These are phyloP conservation scores for Incurvaria masculella DNA, from an alignment of 2,888 invertebrate genomes.

Conservation along the genomic window DNA sequence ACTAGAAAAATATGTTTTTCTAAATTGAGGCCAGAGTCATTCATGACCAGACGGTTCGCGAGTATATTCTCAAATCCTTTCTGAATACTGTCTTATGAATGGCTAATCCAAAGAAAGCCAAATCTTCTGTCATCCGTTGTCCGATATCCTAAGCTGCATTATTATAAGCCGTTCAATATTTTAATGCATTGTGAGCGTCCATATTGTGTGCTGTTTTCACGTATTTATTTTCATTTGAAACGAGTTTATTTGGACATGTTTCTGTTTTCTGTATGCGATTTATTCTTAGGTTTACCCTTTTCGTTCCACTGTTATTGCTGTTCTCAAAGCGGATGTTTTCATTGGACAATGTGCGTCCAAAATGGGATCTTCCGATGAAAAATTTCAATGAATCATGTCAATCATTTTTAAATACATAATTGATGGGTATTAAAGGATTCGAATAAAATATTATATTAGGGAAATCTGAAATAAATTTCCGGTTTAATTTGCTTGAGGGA, in stretches of 20 bases:
- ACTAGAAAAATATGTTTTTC: too few species aligned
- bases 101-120: not conserved
- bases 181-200: not conserved
- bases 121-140: not conserved
- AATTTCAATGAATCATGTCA: not conserved
- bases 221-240: not conserved
- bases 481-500: too few species aligned
- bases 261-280: constrained; percentile 22
- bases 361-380: constrained; percentile 10
- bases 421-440: not conserved
- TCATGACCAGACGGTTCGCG: too few species aligned
- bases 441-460: not conserved
- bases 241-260: constrained; percentile 40
- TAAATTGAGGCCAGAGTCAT: too few species aligned
- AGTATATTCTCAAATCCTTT: not conserved
- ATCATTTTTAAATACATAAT: not conserved
- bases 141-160: not conserved
- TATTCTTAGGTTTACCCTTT: constrained; percentile 24
- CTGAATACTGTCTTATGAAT: not conserved
- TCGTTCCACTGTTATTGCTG: not conserved
- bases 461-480: not conserved
- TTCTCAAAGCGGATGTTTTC: constrained; percentile 35
- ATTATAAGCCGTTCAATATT: not conserved
- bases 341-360: constrained; percentile 26
- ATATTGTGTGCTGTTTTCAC: not conserved